A percentile compares a stretch with the other conserved stretches of the same genome.
Conservation (phyloP, 2,113 vertebrate species). For the Dipodomys stephensi region DNA sequence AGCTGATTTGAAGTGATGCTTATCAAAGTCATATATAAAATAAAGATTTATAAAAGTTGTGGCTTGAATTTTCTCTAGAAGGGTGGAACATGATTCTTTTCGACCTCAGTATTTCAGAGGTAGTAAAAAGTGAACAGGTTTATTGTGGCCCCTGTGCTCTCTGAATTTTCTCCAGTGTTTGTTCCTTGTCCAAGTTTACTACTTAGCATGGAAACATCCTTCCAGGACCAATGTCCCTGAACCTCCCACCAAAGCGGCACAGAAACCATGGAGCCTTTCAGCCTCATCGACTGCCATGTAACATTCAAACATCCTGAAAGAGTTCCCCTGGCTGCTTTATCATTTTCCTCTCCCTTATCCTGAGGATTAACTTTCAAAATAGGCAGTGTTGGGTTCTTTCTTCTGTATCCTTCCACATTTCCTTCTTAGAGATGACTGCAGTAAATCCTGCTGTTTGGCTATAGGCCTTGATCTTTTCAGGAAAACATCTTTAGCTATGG, state of each 20-base stretch:
- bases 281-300: neutral
- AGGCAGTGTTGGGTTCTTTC: neutral
- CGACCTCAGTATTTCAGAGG: neutral
- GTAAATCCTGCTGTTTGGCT: neutral
- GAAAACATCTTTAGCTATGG: neutral
- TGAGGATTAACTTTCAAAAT: neutral
- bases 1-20: neutral
- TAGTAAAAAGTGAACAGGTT: neutral
- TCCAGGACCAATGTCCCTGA: neutral
- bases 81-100: neutral
- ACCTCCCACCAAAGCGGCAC: neutral
- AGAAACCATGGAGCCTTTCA: neutral
- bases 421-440: neutral
- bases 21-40: neutral
- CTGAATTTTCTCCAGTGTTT: no score
- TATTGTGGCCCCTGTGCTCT: no score
- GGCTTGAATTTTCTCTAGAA: neutral
- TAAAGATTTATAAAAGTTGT: neutral
- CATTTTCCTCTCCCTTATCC: neutral
- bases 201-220: neutral
- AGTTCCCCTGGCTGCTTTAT: neutral
- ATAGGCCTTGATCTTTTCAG: neutral
- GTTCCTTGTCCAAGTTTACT: neutral
- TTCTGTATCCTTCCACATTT: neutral
- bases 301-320: neutral